Evolutionary conservation across 1,140 invertebrate genomes (phyloP).

Genomic region (Tribolium madens): DNA sequence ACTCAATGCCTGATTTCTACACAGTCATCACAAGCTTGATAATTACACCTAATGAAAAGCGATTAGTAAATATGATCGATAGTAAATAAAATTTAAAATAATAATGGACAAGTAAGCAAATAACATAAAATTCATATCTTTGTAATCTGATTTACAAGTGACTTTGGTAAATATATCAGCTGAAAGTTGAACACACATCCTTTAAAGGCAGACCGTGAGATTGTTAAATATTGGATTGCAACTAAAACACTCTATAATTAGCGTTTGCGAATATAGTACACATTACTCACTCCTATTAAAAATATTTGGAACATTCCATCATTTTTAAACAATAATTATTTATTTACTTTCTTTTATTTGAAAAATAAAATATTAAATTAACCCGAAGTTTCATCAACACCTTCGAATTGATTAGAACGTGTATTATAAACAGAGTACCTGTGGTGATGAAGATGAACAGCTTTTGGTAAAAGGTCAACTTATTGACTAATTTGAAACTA

Average conservation of each 20-base stretch:
- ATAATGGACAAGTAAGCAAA: background rate
- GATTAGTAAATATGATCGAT: background rate
- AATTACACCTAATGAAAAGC: constrained; percentile 8
- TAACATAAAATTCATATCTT: background rate
- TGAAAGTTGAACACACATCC: constrained; percentile 29
- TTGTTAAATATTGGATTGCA: constrained; percentile 45
- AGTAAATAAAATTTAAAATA: constrained; percentile 1
- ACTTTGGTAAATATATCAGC: constrained; percentile 22
- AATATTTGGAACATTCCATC: too few relatives aligned
- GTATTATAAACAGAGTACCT: too few relatives aligned
- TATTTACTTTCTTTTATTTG: too few relatives aligned
- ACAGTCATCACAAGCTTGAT: background rate
- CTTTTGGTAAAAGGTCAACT: background rate
- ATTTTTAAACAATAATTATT: too few relatives aligned
- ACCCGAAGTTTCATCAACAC: too few relatives aligned
- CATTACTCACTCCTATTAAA: background rate
- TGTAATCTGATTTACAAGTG: constrained; percentile 32
- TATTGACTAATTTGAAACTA: background rate
- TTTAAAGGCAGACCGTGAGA: constrained; percentile 38
- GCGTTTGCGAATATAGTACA: constrained; percentile 1
- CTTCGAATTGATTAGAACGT: too few relatives aligned
- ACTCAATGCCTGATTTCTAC: background rate
- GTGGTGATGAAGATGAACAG: too few relatives aligned
- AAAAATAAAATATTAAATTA: too few relatives aligned
- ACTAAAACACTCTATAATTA: background rate